Conservation (phyloP, 1,140 invertebrate genomes). For the Bombus fervidus region DNA sequence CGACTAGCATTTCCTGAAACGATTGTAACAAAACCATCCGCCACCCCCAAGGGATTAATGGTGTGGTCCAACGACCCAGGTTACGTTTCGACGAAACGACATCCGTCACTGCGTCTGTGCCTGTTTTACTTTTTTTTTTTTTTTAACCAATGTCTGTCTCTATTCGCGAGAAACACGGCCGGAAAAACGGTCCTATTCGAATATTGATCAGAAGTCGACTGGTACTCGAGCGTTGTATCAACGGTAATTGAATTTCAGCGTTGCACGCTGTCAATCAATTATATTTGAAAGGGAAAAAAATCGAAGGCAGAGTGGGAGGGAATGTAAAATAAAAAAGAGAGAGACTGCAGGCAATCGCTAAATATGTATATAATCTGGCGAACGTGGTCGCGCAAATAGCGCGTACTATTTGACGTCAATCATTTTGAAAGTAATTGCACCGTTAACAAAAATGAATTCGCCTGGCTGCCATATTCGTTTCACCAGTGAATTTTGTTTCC, state of each 20-base stretch:
- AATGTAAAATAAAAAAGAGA: neutral
- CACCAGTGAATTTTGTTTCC: neutral
- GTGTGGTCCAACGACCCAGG: neutral
- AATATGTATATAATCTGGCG: conserved; percentile 30
- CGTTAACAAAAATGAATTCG: conserved; percentile 47
- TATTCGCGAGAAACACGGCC: neutral
- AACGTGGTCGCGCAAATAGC: conserved; percentile 14
- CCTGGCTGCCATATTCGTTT: neutral
- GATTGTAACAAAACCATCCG: neutral
- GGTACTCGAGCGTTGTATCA: conserved; percentile 34
- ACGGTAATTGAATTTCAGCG: conserved; percentile 46
- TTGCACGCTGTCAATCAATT: conserved; percentile 43
- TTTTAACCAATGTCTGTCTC: conserved; percentile 21
- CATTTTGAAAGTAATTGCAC: conserved; percentile 40
- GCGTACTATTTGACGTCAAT: conserved; percentile 33
- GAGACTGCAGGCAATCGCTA: neutral
- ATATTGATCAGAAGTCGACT: conserved; percentile 33
- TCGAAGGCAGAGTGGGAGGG: neutral
- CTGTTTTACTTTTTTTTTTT: neutral
- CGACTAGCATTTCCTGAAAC: neutral
- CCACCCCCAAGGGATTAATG: too few species aligned
- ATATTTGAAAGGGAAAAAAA: conserved; percentile 13
- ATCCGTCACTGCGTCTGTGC: neutral
- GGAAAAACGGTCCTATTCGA: conserved; percentile 1
- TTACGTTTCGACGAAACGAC: conserved; percentile 4